Base-by-base conservation (phyloP, 2,797 vertebrate genomes). In the Chaunax sp. region DNA sequence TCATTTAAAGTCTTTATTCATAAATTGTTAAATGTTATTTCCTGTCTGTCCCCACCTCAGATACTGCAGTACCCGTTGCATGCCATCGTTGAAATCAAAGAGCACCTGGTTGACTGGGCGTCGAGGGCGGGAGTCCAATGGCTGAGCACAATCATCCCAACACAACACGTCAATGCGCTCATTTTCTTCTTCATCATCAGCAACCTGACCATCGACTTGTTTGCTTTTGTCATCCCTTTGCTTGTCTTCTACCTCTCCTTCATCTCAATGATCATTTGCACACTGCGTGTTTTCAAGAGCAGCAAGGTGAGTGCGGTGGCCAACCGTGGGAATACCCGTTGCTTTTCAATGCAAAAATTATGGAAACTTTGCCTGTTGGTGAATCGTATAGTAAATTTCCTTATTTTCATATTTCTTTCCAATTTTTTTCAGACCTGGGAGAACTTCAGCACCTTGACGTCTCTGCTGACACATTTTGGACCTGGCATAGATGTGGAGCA, bases 151-250 rank as follows among this genome's bases (percentile, higher is more conserved):
- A 87, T 96, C 82, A 92, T 99, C 78, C 98, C 98, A 23, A 98
- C 97, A 0, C 97, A 99, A 37, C 98, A 99, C 55, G 95, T 99
- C 91, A 99, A 99, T 5, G 96, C 98, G 2, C 96, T 99, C 16
- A 90, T 98, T 80, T 97, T 99, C 92, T 99, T 99, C 93, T 99
- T 99, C 92, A 95, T 99, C 90, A 92, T 99, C 89, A 99, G 98
- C 91, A 99, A 96, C 83, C 93, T 99, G 75, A 99, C 97, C 9
- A 89, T 97, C 1, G 96, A 98, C 70, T 94, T 98, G 88, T 99
- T 99, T 69, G 96, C 96, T 59, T 97, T 97, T 56, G 75, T 94
- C 83, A 96, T 99, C 89, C 98, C 98, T 0, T 92, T 99, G 58
- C 87, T 99, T 1, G 92, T 99, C 80, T 99, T 99, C 92, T 99